Evolutionary conservation across 2,113 vertebrate genomes (phyloP).

Genomic region (Leptodactylus fuscus): DNA sequence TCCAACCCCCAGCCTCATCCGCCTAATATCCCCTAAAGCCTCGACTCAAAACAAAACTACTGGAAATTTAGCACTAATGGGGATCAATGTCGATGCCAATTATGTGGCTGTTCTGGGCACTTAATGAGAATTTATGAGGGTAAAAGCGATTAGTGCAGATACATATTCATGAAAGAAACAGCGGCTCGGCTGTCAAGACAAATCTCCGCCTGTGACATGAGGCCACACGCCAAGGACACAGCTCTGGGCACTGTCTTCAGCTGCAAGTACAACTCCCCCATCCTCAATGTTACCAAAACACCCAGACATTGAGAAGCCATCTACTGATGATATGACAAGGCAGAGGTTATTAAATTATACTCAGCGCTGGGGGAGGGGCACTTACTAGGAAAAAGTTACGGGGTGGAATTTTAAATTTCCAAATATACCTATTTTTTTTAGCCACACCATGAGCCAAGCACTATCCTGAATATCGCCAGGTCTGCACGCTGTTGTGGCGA

Average conservation of each 20-base stretch:
- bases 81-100: conserved; percentile 53
- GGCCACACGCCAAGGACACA: conserved; percentile 19
- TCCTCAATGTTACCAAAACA: not conserved
- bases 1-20: not conserved
- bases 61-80: conserved; percentile 46
- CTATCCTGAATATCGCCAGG: not conserved
- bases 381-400: not conserved
- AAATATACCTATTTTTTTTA: no score
- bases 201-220: conserved; percentile 18
- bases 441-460: no score
- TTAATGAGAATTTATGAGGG: conserved; percentile 56
- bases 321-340: not conserved
- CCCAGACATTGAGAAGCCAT: not conserved
- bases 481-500: not conserved
- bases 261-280: not conserved
- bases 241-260: not conserved
- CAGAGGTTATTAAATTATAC: not conserved
- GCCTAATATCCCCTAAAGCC: conserved; percentile 31
- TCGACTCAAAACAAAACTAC: conserved; percentile 10
- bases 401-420: no score
- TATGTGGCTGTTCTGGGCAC: conserved; percentile 43
- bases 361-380: not conserved
- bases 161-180: conserved; percentile 53
- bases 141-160: conserved; percentile 46
- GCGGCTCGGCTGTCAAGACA: conserved; percentile 18